These are phyloP conservation scores for Eubucco bourcierii DNA, from an alignment of 2,113 vertebrate species.

Conservation along the genomic window DNA sequence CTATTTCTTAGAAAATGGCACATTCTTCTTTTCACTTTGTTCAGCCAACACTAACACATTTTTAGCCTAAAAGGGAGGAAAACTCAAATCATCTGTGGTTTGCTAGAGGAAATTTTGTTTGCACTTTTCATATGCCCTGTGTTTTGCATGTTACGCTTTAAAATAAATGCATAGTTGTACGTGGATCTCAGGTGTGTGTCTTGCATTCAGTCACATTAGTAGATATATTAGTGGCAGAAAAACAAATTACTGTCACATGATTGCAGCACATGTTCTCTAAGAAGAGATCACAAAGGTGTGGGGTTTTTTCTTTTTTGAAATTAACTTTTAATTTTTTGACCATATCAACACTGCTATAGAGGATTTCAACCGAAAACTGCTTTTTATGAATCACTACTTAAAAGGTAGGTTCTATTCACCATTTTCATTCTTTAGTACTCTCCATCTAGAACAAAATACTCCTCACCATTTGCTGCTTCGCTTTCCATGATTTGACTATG, in stretches of 20 bases:
- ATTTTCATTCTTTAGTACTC: not conserved
- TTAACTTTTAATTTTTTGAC: not conserved
- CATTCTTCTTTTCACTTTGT: not conserved
- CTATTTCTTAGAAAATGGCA: not conserved
- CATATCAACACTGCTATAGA: not conserved
- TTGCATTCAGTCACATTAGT: not conserved
- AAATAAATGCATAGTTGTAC: not conserved
- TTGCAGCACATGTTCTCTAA: fast-evolving
- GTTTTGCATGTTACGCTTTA: not conserved
- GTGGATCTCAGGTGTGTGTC: not conserved
- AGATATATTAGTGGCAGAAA: not conserved
- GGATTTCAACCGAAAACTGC: not conserved
- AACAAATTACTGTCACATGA: not conserved
- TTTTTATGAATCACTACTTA: not conserved
- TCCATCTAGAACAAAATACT: conserved; percentile 2
- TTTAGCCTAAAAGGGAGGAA: not conserved
- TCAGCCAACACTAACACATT: not conserved
- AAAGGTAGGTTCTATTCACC: not conserved
- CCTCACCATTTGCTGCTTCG: not conserved
- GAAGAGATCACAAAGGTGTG: not conserved
- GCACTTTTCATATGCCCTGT: fast-evolving
- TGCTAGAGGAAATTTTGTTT: not conserved
- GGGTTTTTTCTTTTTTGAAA: not conserved
- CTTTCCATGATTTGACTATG: not conserved
- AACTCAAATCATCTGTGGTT: not conserved